A percentile compares a stretch with the other conserved stretches of the same genome.
phyloP scores from a whole-genome alignment of 1,140 invertebrate genomes.

The Drosophila dunni region DNA sequence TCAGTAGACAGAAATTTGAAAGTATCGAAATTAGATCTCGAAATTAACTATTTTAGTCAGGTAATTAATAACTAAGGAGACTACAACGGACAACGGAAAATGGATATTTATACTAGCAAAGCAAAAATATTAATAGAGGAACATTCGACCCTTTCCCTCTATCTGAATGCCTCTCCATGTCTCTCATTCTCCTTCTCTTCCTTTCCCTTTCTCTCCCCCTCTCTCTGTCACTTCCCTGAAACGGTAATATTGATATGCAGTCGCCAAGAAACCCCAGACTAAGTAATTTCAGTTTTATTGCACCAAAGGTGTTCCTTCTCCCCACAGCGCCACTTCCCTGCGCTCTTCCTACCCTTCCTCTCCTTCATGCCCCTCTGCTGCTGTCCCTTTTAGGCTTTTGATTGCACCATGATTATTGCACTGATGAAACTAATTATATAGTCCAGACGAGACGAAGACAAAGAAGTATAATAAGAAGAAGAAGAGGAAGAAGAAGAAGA shows the following conservation, averaged over 20 bases:
- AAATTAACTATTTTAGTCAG: too few relatives aligned
- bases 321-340: background rate
- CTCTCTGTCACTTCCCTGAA: background rate
- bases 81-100: too few relatives aligned
- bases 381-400: conserved; percentile 41
- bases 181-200: background rate
- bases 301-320: conserved; percentile 20
- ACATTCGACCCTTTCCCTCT: too few relatives aligned
- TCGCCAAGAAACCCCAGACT: conserved; percentile 15
- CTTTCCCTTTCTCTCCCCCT: background rate
- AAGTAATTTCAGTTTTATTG: conserved; percentile 75
- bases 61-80: too few relatives aligned
- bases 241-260: conserved; percentile 1
- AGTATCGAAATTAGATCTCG: too few relatives aligned
- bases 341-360: conserved; percentile 4
- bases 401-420: conserved; percentile 80
- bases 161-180: too few relatives aligned
- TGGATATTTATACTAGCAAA: too few relatives aligned
- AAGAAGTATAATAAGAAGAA: too few relatives aligned
- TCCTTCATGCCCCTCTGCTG: background rate
- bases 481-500: too few relatives aligned
- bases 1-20: too few relatives aligned
- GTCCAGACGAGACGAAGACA: conserved; percentile 48
- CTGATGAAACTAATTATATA: conserved; percentile 82
- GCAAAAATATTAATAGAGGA: too few relatives aligned